These are phyloP conservation scores for Tetramorium simillimum DNA, from an alignment of 1,140 invertebrate species.

Conservation along the genomic window DNA sequence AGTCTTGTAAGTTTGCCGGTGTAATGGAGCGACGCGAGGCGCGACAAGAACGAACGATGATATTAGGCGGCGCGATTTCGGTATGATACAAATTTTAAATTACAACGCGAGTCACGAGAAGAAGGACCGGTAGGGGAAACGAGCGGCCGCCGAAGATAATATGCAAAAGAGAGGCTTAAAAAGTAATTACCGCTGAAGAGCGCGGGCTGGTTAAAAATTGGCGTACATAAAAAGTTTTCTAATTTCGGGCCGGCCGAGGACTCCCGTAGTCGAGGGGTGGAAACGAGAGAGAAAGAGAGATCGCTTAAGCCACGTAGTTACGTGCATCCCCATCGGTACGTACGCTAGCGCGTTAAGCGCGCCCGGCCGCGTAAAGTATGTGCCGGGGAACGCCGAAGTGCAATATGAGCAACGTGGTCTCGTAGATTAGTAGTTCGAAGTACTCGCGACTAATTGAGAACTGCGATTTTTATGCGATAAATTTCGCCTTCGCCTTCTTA, in stretches of 20 bases:
- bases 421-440: slow-evolving; percentile 51
- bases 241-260: slow-evolving; percentile 79
- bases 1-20: slow-evolving; percentile 47
- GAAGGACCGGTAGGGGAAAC: not conserved
- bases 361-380: slow-evolving; percentile 46
- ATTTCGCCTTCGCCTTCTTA: slow-evolving; percentile 20
- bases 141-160: slow-evolving; percentile 79
- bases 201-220: slow-evolving; percentile 84
- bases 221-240: slow-evolving; percentile 85
- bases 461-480: slow-evolving; percentile 44
- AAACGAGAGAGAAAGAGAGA: slow-evolving; percentile 30
- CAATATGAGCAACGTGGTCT: slow-evolving; percentile 48
- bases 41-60: slow-evolving; percentile 48
- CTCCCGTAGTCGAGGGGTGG: not conserved
- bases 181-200: slow-evolving; percentile 85
- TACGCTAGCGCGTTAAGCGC: slow-evolving; percentile 51
- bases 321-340: slow-evolving; percentile 54
- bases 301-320: slow-evolving; percentile 61
- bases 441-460: slow-evolving; percentile 55
- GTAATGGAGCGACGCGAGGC: slow-evolving; percentile 18
- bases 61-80: slow-evolving; percentile 58
- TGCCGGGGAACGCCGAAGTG: slow-evolving; percentile 26
- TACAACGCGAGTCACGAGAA: slow-evolving; percentile 59
- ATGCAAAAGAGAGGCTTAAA: slow-evolving; percentile 85
- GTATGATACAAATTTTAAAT: slow-evolving; percentile 74